Conservation (phyloP, 2,113 vertebrate species). For the Capreolus pygargus region DNA sequence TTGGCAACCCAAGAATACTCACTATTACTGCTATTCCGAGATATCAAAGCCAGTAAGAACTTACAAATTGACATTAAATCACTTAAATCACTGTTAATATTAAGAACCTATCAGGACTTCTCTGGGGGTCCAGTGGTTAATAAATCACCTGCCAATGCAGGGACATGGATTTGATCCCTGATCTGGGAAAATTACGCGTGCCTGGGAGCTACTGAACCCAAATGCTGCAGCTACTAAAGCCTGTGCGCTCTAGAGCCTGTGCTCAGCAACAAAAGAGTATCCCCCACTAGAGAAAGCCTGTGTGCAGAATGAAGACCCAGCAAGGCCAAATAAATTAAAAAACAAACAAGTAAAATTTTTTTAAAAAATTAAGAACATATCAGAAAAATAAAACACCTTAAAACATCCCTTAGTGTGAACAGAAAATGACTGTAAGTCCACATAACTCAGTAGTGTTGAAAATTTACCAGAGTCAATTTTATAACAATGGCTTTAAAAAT, state of each 20-base stretch:
- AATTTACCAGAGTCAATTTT: not conserved
- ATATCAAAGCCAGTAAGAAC: not conserved
- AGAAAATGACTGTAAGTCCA: not conserved
- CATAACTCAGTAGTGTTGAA: not conserved
- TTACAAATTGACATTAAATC: not conserved
- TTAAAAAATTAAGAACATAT: not conserved
- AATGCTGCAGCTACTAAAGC: not conserved
- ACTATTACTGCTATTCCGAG: not conserved
- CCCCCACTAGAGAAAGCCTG: not conserved
- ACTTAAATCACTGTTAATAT: not conserved
- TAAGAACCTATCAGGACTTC: not conserved
- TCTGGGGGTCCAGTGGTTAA: not conserved
- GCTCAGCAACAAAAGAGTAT: not conserved
- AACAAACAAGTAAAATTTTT: not conserved
- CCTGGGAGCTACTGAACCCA: not conserved
- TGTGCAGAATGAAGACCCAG: not conserved
- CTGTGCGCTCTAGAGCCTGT: accelerated
- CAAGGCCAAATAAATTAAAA: not conserved
- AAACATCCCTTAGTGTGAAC: not conserved
- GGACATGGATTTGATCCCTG: not conserved
- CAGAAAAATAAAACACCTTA: not conserved
- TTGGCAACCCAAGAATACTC: not conserved
- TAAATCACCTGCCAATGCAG: not conserved
- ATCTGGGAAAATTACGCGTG: not conserved
- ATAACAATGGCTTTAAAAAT: not conserved